Conservation (phyloP, 2,888 invertebrate species). For the Cephus runcator region DNA sequence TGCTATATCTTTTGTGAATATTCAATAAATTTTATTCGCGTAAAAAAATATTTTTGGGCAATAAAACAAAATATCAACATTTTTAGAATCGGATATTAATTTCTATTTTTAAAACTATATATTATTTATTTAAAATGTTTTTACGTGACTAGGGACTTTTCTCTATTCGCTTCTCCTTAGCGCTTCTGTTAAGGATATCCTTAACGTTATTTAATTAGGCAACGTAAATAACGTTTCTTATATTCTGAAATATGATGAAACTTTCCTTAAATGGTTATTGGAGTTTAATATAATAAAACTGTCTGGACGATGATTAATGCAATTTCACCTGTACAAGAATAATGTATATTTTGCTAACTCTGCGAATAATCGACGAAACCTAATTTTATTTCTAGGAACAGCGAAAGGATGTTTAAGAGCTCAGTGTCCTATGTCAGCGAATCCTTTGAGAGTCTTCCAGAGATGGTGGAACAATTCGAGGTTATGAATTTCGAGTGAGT, state of each 20-base stretch:
- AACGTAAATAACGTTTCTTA: not conserved
- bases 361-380: not conserved
- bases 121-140: too few relatives aligned
- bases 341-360: not conserved
- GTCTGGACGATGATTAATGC: not conserved
- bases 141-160: too few relatives aligned
- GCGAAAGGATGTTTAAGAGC: conserved; percentile 17
- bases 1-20: too few relatives aligned
- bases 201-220: not conserved
- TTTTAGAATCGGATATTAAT: too few relatives aligned
- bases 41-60: too few relatives aligned
- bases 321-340: not conserved
- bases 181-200: too few relatives aligned
- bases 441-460: conserved; percentile 25
- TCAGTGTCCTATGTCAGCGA: conserved; percentile 22
- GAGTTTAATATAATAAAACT: not conserved
- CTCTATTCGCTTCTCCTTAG: too few relatives aligned
- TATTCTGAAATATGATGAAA: too few relatives aligned
- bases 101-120: too few relatives aligned
- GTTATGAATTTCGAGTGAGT: conserved; percentile 31
- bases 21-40: too few relatives aligned
- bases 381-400: not conserved
- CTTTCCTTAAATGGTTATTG: not conserved
- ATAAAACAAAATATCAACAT: too few relatives aligned
- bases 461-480: conserved; percentile 23